These are phyloP conservation scores for Miichthys miiuy DNA, from an alignment of 2,797 vertebrate genomes.

Conservation along the genomic window DNA sequence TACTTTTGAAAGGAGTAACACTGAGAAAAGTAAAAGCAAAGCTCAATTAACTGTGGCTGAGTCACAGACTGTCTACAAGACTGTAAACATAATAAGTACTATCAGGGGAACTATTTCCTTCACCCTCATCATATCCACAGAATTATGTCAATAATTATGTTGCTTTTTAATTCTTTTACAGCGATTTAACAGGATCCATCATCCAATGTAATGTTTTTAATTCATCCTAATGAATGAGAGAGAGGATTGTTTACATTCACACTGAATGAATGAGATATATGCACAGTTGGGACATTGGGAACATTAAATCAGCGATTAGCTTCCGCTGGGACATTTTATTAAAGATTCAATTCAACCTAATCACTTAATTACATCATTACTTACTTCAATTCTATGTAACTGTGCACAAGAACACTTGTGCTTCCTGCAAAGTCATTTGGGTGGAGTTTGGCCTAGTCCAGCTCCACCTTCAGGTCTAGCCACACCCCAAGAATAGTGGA, in stretches of 20 bases:
- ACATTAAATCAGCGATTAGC: not conserved
- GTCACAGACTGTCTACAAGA: not conserved
- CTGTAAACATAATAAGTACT: constrained; percentile 1
- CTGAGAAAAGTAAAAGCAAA: not conserved
- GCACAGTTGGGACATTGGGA: not conserved
- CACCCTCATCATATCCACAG: not conserved
- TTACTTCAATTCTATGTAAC: not conserved
- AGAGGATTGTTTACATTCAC: not conserved
- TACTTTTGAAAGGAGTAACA: constrained; percentile 30
- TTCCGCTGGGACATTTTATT: not conserved
- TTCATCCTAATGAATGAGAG: not conserved
- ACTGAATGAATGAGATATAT: no score
- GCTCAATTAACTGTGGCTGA: constrained; percentile 30
- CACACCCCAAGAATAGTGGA: no score
- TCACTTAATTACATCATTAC: not conserved
- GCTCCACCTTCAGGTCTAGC: no score
- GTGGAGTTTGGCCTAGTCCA: no score
- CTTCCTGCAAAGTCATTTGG: no score
- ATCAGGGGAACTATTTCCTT: not conserved
- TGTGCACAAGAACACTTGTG: not conserved
- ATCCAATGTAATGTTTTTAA: not conserved
- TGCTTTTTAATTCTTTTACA: not conserved
- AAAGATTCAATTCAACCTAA: not conserved
- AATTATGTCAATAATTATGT: not conserved
- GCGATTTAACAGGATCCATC: not conserved